Evolutionary conservation across 2,888 invertebrate species (phyloP), one percentile per base, ranked within the genome.

Genomic region (Drosophila rubida): DNA sequence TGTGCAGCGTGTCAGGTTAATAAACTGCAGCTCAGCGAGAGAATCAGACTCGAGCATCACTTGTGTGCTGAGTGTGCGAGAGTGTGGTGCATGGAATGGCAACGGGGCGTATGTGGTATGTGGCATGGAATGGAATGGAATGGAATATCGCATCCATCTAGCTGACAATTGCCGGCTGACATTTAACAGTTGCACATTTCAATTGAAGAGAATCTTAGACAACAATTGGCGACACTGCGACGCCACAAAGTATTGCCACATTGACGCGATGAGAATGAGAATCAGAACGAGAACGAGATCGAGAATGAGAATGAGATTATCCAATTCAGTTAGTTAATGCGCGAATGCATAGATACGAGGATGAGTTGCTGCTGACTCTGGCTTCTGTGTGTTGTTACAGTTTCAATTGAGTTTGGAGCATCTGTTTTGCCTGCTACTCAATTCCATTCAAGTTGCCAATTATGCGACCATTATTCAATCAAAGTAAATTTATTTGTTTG

Each of bases 391-490:
- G 69, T 69, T 73, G 85, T 51, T 80, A 78, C 69, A 73, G 50
- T 75, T 78, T 70, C 72, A 78, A 78, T 78, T 75, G 68, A 58
- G 68, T 64, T 72, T 61, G 66, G 48, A 51, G 75, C 69, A 89
- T 90, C 84, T 88, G 90, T 90, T 91, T 90, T 91, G 91, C 91
- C 91, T 90, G 90, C 91, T 91, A 91, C 92, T 92, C 91, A 92
- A 91, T 92, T 92, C 90, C 91, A 92, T 92, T 92, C 91, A 91
- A 91, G 89, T 90, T 91, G 92, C 92, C 92, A 92, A 92, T 92
- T 92, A 92, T 89, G 90, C 72, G 86, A 71, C 89, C 91, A 92
- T 92, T 91, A 92, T 92, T 88, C 90, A 92, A 92, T 92, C 91
- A 92, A 90, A 89, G 82, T 91, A 91, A 91, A 92, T 91, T 92